These are phyloP conservation scores for Myripristis murdjan DNA, from an alignment of 2,797 vertebrate species.

Conservation along the genomic window DNA sequence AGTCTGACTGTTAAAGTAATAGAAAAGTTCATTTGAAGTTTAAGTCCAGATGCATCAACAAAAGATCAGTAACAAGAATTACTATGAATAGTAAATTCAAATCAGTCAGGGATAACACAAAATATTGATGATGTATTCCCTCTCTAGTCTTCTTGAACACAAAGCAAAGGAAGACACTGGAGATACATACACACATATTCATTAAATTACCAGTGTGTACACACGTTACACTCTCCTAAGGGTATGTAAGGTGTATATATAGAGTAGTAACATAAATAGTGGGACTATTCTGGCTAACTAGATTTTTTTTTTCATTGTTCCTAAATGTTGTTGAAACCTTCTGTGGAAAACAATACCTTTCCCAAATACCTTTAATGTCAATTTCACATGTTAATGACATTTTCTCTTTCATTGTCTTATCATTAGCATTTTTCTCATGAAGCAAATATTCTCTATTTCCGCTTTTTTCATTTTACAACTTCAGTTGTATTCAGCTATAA, in stretches of 20 bases:
- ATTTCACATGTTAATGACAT: background rate
- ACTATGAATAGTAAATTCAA: too few relatives aligned
- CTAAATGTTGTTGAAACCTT: background rate
- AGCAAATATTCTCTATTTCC: background rate
- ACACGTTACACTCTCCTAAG: background rate
- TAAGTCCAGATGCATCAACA: background rate
- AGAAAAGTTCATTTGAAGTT: background rate
- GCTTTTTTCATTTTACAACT: background rate
- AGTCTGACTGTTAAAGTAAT: background rate
- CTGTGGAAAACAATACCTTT: background rate
- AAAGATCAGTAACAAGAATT: too few relatives aligned
- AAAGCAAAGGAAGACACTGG: background rate
- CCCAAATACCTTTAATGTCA: background rate
- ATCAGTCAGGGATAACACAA: background rate
- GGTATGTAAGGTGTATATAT: too few relatives aligned
- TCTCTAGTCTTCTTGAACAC: background rate
- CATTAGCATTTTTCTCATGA: background rate
- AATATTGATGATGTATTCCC: background rate
- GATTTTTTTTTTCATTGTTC: background rate
- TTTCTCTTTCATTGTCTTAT: background rate
- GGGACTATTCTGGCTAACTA: background rate
- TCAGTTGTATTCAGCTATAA: too few relatives aligned
- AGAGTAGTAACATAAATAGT: background rate
- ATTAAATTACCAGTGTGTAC: background rate
- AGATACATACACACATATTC: background rate